Evolutionary conservation across 2,113 vertebrate species (phyloP).

Genomic region (Gymnocephalus cernua): DNA sequence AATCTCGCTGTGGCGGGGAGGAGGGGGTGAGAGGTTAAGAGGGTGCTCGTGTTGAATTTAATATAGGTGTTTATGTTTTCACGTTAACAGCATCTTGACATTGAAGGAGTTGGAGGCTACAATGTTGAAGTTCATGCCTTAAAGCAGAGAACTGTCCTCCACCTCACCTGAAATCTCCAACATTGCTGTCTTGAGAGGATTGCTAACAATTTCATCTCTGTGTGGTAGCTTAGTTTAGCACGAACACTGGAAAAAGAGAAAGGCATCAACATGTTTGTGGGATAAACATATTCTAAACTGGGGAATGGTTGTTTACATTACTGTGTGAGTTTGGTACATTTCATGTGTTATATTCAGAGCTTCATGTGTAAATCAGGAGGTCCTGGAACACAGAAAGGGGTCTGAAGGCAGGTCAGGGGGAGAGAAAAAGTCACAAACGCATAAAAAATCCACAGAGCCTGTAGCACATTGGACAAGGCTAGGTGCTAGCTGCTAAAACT

Average conservation of each 20-base stretch:
- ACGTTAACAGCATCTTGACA: conserved; percentile 4
- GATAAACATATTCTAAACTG: no score
- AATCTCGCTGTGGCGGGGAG: background rate
- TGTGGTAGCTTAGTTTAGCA: background rate
- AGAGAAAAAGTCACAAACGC: no score
- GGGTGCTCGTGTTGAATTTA: background rate
- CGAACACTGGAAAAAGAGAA: background rate
- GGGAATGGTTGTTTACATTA: no score
- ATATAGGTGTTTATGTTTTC: conserved; percentile 8
- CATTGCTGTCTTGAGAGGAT: background rate
- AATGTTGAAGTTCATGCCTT: background rate
- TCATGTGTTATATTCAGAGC: no score
- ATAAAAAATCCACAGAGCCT: no score
- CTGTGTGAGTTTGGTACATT: no score
- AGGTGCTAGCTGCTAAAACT: no score
- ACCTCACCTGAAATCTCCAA: background rate
- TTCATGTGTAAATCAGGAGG: no score
- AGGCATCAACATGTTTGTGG: background rate
- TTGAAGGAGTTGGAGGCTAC: background rate
- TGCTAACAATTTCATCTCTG: background rate
- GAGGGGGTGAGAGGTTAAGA: background rate
- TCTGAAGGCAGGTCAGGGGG: no score
- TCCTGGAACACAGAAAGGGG: no score
- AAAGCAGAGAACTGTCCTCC: background rate
- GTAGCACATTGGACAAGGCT: no score